Conservation (phyloP, 2,113 vertebrate species). For the Microtus ochrogaster region DNA sequence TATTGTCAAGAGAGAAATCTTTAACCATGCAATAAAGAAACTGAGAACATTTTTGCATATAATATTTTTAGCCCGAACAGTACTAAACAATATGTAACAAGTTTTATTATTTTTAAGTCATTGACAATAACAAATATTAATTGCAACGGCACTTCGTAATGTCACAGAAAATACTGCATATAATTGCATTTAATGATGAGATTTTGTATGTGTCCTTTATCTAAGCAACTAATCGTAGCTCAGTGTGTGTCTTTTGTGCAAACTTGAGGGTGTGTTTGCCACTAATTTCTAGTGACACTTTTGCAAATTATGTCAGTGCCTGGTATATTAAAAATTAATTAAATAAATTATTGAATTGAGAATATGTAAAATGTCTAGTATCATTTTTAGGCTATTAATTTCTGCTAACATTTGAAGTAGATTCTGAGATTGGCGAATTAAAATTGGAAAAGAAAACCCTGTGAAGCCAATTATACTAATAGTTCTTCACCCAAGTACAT, state of each 20-base stretch:
- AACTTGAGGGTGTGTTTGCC: background rate
- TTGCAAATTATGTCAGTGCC: background rate
- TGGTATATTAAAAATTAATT: background rate
- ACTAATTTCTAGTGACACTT: background rate
- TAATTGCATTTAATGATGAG: background rate
- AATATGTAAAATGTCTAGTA: background rate
- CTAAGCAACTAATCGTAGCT: too few relatives aligned
- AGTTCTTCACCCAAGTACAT: background rate
- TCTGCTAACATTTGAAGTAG: background rate
- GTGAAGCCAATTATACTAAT: background rate
- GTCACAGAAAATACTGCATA: background rate
- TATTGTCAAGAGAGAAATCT: background rate
- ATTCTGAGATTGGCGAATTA: background rate
- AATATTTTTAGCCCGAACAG: background rate
- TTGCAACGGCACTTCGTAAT: background rate
- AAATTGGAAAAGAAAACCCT: background rate
- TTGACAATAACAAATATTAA: background rate
- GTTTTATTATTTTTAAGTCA: background rate
- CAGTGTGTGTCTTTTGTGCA: background rate
- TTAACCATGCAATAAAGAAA: background rate
- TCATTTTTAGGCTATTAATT: background rate
- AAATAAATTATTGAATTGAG: background rate
- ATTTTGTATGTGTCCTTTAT: background rate
- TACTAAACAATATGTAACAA: background rate
- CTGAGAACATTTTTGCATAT: background rate